Percentiles rank a stretch among this genome's conserved stretches.
Evolutionary conservation across 2,113 vertebrate genomes (phyloP).

Genomic region (Fukomys damarensis): DNA sequence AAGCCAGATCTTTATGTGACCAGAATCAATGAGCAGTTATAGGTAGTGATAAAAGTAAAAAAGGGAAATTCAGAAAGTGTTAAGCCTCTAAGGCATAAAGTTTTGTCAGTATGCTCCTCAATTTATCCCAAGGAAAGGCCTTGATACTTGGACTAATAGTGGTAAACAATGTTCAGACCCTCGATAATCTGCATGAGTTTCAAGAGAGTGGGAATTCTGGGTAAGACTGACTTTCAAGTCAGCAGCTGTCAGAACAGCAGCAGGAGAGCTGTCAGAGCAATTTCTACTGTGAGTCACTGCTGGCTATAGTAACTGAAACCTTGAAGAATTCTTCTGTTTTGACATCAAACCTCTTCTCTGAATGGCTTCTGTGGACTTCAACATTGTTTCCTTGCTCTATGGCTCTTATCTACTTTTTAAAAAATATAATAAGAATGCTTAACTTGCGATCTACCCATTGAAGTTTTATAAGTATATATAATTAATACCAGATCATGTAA

Average conservation of each 20-base stretch:
- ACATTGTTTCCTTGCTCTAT: not conserved
- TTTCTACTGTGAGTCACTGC: not conserved
- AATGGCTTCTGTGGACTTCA: not conserved
- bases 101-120: not conserved
- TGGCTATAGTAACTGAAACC: not conserved
- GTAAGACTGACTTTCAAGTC: not conserved
- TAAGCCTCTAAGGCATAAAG: not conserved
- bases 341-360: not conserved
- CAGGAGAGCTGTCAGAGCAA: not conserved
- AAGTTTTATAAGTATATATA: not conserved
- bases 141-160: not conserved
- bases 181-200: not conserved
- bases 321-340: not conserved
- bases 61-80: not conserved
- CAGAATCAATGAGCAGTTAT: not conserved
- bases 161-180: not conserved
- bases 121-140: not conserved
- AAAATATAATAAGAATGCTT: not conserved
- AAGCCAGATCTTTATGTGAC: not conserved
- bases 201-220: not conserved
- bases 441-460: not conserved
- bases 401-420: not conserved
- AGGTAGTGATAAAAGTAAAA: not conserved
- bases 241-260: not conserved
- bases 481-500: not conserved